phyloP scores from a whole-genome alignment of 2,797 vertebrate genomes.

The Neoniphon sammara region DNA sequence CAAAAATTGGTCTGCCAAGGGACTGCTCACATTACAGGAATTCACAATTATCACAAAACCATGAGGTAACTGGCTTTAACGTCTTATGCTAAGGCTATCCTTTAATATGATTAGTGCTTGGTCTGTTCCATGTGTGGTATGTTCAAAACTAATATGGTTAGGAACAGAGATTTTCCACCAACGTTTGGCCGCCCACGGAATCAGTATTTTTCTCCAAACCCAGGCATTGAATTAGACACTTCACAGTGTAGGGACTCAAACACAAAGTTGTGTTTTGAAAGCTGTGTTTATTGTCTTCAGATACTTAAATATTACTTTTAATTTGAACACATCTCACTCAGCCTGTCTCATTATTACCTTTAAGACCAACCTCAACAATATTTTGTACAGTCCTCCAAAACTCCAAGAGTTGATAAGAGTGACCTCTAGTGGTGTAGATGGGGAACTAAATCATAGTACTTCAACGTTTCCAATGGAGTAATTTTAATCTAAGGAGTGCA shows the following conservation, averaged over 20 bases:
- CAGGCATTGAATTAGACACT: neutral
- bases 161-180: neutral
- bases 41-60: slow-evolving; percentile 4
- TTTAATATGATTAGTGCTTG: slow-evolving; percentile 11
- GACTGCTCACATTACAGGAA: neutral
- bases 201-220: neutral
- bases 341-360: too few species aligned
- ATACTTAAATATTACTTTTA: neutral
- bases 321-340: neutral
- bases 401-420: slow-evolving; percentile 23
- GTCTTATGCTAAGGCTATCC: neutral
- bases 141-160: neutral
- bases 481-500: neutral
- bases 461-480: neutral
- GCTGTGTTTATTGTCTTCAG: too few species aligned
- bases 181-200: neutral
- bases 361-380: too few species aligned
- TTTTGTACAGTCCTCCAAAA: neutral
- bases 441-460: slow-evolving; percentile 7
- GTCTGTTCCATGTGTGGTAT: slow-evolving; percentile 19
- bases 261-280: neutral
- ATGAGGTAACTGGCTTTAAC: neutral
- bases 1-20: neutral
- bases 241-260: neutral
- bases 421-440: slow-evolving; percentile 48